Evolutionary conservation across 1,140 invertebrate species (phyloP).

Genomic region (Drosophila navojoa): DNA sequence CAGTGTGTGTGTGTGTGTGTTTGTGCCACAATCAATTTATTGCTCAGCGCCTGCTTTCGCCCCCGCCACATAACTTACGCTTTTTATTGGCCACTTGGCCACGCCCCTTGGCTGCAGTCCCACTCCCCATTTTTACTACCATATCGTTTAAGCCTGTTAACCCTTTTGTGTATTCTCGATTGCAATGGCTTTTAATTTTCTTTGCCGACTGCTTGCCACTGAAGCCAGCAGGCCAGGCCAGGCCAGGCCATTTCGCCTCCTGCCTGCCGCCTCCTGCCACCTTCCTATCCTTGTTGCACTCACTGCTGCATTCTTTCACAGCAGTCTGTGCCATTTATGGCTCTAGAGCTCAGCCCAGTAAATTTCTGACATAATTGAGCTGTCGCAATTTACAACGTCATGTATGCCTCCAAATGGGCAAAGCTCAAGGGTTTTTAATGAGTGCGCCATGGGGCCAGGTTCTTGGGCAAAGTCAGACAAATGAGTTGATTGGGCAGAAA

Average conservation of each 20-base stretch:
- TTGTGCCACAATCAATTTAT: slow-evolving; percentile 70
- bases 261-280: too few species aligned
- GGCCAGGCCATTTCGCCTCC: neutral
- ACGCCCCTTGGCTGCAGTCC: slow-evolving; percentile 62
- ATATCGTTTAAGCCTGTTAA: slow-evolving; percentile 70
- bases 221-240: slow-evolving; percentile 30
- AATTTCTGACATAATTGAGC: slow-evolving; percentile 66
- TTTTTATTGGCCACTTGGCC: slow-evolving; percentile 73
- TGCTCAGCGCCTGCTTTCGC: slow-evolving; percentile 40
- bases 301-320: slow-evolving; percentile 35
- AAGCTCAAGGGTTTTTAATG: slow-evolving; percentile 31
- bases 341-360: slow-evolving; percentile 34
- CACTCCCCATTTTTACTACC: neutral
- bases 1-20: slow-evolving; percentile 6
- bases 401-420: slow-evolving; percentile 13
- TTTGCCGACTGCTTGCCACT: slow-evolving; percentile 34
- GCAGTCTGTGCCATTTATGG: slow-evolving; percentile 46
- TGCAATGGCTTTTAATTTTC: slow-evolving; percentile 71
- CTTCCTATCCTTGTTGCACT: neutral
- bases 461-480: neutral
- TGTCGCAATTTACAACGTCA: slow-evolving; percentile 57
- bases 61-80: slow-evolving; percentile 68
- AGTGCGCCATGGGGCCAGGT: slow-evolving; percentile 10
- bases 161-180: slow-evolving; percentile 67
- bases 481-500: neutral